phyloP scores from a whole-genome alignment of 2,113 vertebrate species.

The Hydropotes inermis region DNA sequence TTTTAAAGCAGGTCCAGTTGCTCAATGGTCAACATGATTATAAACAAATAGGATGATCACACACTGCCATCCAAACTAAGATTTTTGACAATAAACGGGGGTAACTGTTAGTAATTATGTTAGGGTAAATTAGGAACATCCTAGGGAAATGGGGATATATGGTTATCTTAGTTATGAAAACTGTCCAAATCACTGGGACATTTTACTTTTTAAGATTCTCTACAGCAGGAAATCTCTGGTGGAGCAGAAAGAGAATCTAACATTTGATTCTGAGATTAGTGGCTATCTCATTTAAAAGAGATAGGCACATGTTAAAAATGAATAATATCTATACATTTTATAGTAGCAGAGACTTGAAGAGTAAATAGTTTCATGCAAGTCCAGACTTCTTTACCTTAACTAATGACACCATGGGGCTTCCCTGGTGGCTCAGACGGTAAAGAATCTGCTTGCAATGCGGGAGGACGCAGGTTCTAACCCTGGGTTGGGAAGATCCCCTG shows the following conservation, averaged over 20 bases:
- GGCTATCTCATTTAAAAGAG: background rate
- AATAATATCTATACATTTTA: constrained; percentile 12
- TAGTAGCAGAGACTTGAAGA: constrained; percentile 11
- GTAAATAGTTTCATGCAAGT: constrained; percentile 44
- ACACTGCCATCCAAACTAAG: background rate
- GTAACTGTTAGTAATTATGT: background rate
- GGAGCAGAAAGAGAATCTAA: background rate
- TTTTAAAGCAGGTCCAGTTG: background rate
- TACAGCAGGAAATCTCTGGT: background rate
- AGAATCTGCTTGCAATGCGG: background rate
- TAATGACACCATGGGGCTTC: background rate
- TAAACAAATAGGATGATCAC: background rate
- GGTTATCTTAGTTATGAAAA: background rate
- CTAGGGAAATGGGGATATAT: background rate
- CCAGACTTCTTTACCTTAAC: background rate
- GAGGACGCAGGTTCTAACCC: background rate
- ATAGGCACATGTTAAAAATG: constrained; percentile 10
- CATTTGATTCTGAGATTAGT: background rate
- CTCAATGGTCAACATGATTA: background rate
- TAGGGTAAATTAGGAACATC: background rate
- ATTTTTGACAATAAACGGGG: background rate
- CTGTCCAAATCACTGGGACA: background rate
- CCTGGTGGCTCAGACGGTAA: background rate
- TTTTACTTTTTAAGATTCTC: background rate
- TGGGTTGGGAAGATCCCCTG: background rate